Percentiles rank a stretch among this genome's conserved stretches.
phyloP scores from a whole-genome alignment of 2,797 vertebrate species.

The Myioborus melanocephalus region DNA sequence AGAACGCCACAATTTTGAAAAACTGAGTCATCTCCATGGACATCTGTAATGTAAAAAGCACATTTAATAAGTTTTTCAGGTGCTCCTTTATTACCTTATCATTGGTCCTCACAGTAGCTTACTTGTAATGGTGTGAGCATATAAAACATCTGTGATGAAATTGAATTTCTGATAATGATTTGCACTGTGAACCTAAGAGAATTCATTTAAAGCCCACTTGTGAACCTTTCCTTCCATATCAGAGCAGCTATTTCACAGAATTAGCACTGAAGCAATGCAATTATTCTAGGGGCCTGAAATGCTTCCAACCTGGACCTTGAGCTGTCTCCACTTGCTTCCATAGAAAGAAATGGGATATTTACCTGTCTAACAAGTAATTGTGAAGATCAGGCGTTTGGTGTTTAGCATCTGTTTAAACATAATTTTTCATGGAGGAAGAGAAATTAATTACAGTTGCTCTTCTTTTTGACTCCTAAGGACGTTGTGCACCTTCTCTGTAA shows the following conservation, averaged over 20 bases:
- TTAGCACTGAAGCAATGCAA: neutral
- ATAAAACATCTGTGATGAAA: slow-evolving; percentile 50
- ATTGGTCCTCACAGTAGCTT: slow-evolving; percentile 21
- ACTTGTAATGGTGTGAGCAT: slow-evolving; percentile 2
- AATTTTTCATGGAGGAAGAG: neutral
- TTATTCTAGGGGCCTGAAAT: neutral
- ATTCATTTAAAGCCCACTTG: slow-evolving; percentile 46
- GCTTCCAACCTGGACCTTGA: neutral
- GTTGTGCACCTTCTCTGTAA: neutral
- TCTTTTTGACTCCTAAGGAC: neutral
- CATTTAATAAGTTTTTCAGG: slow-evolving; percentile 27
- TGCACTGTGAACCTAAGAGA: slow-evolving; percentile 36
- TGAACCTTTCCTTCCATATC: neutral
- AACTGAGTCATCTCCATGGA: neutral
- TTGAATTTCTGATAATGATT: slow-evolving; percentile 51
- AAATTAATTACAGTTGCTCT: neutral
- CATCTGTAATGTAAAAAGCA: neutral
- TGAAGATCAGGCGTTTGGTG: neutral
- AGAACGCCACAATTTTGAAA: neutral
- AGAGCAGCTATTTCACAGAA: neutral
- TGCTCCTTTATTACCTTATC: slow-evolving; percentile 25
- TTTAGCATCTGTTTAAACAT: neutral
- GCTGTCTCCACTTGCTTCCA: neutral
- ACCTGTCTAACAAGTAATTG: neutral
- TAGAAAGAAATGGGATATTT: neutral